These are phyloP conservation scores for Brachionus manjavacas DNA, from an alignment of 1,140 invertebrate species.

Conservation along the genomic window DNA sequence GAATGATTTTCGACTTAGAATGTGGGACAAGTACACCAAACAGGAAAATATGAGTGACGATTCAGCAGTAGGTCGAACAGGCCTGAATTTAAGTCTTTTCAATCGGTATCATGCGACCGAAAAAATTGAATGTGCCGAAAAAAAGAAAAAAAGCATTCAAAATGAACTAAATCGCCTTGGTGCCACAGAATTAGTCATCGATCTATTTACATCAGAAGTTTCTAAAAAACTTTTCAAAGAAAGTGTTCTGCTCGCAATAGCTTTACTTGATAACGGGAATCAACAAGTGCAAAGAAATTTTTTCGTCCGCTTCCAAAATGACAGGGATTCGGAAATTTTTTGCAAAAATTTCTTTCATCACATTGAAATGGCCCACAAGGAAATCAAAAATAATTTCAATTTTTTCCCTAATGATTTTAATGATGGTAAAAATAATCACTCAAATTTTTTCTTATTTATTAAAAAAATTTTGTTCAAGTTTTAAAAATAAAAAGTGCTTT, in stretches of 20 bases:
- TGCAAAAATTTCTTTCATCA: slow-evolving; percentile 83
- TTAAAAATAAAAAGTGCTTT: neutral
- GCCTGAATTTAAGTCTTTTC: neutral
- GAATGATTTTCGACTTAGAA: neutral
- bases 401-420: neutral
- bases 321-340: slow-evolving; percentile 82
- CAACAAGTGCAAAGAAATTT: slow-evolving; percentile 77
- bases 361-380: slow-evolving; percentile 86
- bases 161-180: slow-evolving; percentile 86
- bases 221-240: slow-evolving; percentile 80
- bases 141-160: slow-evolving; percentile 59
- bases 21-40: neutral
- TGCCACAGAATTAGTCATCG: slow-evolving; percentile 90
- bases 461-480: neutral
- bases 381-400: slow-evolving; percentile 71
- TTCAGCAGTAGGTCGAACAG: neutral
- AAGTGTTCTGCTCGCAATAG: slow-evolving; percentile 90
- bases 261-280: slow-evolving; percentile 93
- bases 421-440: neutral
- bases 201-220: slow-evolving; percentile 79
- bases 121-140: neutral
- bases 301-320: slow-evolving; percentile 77
- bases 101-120: neutral
- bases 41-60: neutral
- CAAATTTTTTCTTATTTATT: neutral